These are phyloP conservation scores for Barnardius zonarius DNA, from an alignment of 2,113 vertebrate species.

Conservation along the genomic window DNA sequence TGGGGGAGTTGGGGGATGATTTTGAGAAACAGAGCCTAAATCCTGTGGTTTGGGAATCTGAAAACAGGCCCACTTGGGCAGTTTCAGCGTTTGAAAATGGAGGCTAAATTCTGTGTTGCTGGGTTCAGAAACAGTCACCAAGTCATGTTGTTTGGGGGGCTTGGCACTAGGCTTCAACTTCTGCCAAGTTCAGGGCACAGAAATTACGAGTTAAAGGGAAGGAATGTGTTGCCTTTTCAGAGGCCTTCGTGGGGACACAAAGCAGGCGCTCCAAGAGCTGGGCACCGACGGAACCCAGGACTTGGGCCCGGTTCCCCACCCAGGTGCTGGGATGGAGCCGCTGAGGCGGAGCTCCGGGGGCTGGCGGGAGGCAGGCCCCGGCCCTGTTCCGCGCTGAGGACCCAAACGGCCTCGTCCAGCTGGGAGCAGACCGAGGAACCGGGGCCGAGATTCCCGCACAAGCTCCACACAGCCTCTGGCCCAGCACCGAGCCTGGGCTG, in stretches of 20 bases:
- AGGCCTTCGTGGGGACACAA: too few relatives aligned
- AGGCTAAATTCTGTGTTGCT: not conserved
- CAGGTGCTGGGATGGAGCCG: too few relatives aligned
- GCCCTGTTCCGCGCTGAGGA: not conserved
- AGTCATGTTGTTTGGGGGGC: not conserved
- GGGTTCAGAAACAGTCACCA: not conserved
- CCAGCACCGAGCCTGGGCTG: fast-evolving
- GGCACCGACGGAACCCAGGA: too few relatives aligned
- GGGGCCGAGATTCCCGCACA: too few relatives aligned
- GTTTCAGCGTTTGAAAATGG: not conserved
- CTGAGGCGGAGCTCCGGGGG: too few relatives aligned
- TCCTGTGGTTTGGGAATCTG: not conserved
- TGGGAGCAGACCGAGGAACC: not conserved
- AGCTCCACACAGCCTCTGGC: too few relatives aligned
- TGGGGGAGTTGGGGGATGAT: not conserved
- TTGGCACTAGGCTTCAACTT: not conserved
- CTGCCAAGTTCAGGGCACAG: not conserved
- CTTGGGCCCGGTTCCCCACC: not conserved
- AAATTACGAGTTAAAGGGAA: not conserved
- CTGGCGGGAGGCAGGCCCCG: too few relatives aligned
- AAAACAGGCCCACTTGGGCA: not conserved
- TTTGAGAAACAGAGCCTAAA: not conserved
- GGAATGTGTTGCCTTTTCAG: not conserved
- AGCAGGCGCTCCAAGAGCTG: not conserved
- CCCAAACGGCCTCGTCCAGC: not conserved